Conservation (phyloP, 2,113 vertebrate genomes). For the Phalacrocorax brasilianus region DNA sequence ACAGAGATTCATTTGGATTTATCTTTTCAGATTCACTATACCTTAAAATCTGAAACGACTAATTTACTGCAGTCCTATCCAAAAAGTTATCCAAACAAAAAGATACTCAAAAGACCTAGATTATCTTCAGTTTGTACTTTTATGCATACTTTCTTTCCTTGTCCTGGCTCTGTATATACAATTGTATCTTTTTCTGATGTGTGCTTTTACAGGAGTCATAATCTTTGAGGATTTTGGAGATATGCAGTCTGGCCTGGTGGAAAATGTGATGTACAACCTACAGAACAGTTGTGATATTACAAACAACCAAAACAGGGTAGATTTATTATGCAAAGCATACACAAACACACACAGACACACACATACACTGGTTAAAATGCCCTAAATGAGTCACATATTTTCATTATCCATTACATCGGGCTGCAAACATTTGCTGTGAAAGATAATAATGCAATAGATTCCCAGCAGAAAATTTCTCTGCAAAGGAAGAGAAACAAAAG, state of each 20-base stretch:
- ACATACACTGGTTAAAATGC: not conserved
- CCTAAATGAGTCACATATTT: not conserved
- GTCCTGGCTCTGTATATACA: not conserved
- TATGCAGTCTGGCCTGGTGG: not conserved
- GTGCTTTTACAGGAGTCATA: not conserved
- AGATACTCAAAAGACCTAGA: not conserved
- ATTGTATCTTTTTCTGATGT: not conserved
- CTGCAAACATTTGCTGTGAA: not conserved
- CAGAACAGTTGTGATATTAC: not conserved
- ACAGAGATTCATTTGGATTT: not conserved
- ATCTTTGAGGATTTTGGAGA: not conserved
- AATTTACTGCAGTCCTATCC: not conserved
- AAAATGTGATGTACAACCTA: not conserved
- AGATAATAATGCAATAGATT: not conserved
- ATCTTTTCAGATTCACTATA: not conserved
- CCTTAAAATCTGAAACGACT: not conserved
- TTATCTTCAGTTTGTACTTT: not conserved
- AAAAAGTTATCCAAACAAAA: not conserved
- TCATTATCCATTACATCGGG: not conserved
- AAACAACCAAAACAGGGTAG: not conserved
- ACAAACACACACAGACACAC: not conserved
- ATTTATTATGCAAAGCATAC: not conserved
- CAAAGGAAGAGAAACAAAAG: not conserved
- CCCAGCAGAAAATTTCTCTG: not conserved
- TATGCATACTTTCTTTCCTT: not conserved